Evolutionary conservation across 2,888 invertebrate species (phyloP).

Genomic region (Odontocolon sp.): DNA sequence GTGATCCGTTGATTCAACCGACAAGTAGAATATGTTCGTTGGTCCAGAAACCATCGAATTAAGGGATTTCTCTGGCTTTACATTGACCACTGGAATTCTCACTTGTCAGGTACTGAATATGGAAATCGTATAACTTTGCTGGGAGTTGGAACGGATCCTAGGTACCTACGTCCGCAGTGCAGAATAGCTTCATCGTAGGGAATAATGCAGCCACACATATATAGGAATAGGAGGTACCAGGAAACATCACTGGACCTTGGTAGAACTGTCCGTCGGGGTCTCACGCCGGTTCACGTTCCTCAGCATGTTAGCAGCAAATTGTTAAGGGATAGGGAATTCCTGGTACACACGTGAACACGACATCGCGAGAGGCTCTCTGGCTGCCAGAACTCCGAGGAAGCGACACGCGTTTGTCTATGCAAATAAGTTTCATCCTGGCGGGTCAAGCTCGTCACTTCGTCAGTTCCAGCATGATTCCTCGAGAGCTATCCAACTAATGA

Average conservation of each 20-base stretch:
- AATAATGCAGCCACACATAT: no score
- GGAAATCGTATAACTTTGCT: conserved; percentile 39
- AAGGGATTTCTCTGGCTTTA: not conserved
- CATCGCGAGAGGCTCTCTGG: conserved; percentile 59
- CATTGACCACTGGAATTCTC: conserved; percentile 6
- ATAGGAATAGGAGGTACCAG: not conserved
- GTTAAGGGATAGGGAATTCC: conserved; percentile 79
- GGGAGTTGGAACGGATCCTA: not conserved
- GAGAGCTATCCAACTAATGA: not conserved
- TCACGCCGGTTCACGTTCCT: conserved; percentile 36
- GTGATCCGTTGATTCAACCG: not conserved
- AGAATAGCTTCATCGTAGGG: not conserved
- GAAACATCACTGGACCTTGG: conserved; percentile 28
- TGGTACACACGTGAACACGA: conserved; percentile 68
- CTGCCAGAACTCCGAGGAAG: no score
- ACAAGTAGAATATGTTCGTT: not conserved
- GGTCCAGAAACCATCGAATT: conserved; percentile 15
- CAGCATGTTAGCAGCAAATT: conserved; percentile 76
- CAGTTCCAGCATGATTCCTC: not conserved
- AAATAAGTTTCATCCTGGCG: conserved; percentile 68
- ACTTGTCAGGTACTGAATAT: conserved; percentile 23
- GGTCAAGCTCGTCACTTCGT: conserved; percentile 27
- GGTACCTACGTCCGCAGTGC: not conserved
- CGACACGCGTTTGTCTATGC: conserved; percentile 70
- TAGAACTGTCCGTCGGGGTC: conserved; percentile 17